Conservation (phyloP, 2,113 vertebrate genomes). For the Columba janthina region DNA sequence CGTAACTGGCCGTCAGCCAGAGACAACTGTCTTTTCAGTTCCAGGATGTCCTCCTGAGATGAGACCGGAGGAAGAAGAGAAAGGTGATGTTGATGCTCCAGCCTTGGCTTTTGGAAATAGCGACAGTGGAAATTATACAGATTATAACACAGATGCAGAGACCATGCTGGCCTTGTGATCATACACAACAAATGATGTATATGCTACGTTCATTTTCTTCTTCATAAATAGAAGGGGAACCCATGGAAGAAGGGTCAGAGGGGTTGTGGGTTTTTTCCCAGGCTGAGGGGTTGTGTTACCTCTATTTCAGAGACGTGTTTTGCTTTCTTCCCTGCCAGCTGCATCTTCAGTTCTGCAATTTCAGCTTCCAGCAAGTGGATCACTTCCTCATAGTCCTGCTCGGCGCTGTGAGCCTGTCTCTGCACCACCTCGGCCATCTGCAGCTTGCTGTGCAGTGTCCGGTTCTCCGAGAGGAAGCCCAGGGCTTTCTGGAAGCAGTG, state of each 20-base stretch:
- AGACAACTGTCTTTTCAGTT: constrained; percentile 79
- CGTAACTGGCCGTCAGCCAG: constrained; percentile 79
- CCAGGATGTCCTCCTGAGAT: constrained; percentile 68
- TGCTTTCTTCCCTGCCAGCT: constrained; percentile 76
- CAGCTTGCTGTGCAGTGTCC: constrained; percentile 80
- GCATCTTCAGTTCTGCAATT: constrained; percentile 87
- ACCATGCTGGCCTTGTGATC: neutral
- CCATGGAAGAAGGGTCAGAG: neutral
- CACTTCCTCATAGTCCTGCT: constrained; percentile 92
- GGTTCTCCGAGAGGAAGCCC: constrained; percentile 83
- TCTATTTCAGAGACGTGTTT: constrained; percentile 64
- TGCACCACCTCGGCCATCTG: constrained; percentile 76
- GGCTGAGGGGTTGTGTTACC: constrained; percentile 51
- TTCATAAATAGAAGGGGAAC: neutral
- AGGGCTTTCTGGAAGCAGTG: constrained; percentile 77
- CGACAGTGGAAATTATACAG: neutral
- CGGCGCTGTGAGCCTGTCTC: constrained; percentile 77
- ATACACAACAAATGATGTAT: neutral
- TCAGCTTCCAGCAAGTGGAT: constrained; percentile 89
- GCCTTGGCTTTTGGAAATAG: neutral
- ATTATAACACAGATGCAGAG: neutral
- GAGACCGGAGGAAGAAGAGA: neutral
- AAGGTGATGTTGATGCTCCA: neutral
- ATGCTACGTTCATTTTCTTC: neutral
- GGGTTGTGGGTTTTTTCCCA: neutral